These are phyloP conservation scores for Bombus affinis DNA, from an alignment of 1,140 invertebrate species.

Conservation along the genomic window DNA sequence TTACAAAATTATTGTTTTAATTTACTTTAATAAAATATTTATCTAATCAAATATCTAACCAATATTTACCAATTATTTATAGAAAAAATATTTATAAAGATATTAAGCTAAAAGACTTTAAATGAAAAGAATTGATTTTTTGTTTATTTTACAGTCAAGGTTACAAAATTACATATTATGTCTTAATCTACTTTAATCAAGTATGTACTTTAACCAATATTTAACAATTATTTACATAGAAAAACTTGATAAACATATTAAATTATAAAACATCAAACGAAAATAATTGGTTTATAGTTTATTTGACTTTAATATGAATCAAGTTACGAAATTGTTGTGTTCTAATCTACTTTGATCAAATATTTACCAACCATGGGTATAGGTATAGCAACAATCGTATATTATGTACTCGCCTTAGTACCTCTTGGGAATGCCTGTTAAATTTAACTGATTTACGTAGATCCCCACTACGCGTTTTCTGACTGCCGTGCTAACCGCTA, in stretches of 20 bases:
- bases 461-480: background rate
- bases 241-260: no score
- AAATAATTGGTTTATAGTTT: background rate
- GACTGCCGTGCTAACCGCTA: background rate
- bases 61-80: no score
- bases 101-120: no score
- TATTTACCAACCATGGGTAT: background rate
- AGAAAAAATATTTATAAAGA: no score
- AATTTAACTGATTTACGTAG: constrained; percentile 17
- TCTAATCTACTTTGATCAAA: background rate
- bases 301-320: background rate
- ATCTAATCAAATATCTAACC: no score
- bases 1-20: background rate
- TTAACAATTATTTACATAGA: no score
- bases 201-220: no score
- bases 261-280: background rate
- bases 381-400: background rate
- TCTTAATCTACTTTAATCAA: no score
- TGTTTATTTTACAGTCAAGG: no score
- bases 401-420: constrained; percentile 30
- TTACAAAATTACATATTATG: no score
- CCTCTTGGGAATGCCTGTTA: constrained; percentile 33
- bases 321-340: background rate
- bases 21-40: background rate
- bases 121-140: no score